Percentiles rank a stretch among this genome's conserved stretches.
phyloP scores from a whole-genome alignment of 2,113 vertebrate species.

The Campylomormyrus tamandua region DNA sequence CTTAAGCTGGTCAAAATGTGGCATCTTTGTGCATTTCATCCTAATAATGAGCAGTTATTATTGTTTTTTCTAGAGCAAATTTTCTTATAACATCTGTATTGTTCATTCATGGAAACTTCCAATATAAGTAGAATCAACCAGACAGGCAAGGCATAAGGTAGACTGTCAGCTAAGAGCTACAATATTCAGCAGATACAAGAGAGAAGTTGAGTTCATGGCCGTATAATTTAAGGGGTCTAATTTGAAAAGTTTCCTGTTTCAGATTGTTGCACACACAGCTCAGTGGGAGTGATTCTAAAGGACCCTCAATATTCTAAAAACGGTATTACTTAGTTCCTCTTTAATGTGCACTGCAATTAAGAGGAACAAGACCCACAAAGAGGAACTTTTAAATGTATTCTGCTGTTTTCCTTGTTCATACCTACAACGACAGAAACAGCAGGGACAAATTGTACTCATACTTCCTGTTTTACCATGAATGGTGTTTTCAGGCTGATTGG shows the following conservation, averaged over 20 bases:
- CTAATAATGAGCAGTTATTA: background rate
- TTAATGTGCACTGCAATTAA: conserved; percentile 3
- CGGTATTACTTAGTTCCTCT: background rate
- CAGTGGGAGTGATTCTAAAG: background rate
- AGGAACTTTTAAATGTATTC: background rate
- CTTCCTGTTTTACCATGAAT: conserved; percentile 51
- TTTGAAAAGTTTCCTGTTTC: background rate
- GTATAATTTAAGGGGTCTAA: background rate
- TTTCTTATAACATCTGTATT: background rate
- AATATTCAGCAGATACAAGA: background rate
- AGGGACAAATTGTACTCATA: conserved; percentile 28
- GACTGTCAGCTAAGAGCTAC: background rate
- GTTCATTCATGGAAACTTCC: background rate
- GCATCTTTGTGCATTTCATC: background rate
- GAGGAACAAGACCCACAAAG: background rate
- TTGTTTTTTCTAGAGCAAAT: background rate
- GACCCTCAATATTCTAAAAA: background rate
- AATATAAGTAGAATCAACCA: background rate
- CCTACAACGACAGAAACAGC: conserved; percentile 29
- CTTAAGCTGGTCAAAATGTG: background rate
- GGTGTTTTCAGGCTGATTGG: conserved; percentile 37
- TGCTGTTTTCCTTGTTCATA: background rate
- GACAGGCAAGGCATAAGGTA: background rate
- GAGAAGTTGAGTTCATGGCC: background rate
- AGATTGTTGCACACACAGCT: background rate